phyloP scores from a whole-genome alignment of 2,888 invertebrate genomes.

The Leptinotarsa rubiginosa region DNA sequence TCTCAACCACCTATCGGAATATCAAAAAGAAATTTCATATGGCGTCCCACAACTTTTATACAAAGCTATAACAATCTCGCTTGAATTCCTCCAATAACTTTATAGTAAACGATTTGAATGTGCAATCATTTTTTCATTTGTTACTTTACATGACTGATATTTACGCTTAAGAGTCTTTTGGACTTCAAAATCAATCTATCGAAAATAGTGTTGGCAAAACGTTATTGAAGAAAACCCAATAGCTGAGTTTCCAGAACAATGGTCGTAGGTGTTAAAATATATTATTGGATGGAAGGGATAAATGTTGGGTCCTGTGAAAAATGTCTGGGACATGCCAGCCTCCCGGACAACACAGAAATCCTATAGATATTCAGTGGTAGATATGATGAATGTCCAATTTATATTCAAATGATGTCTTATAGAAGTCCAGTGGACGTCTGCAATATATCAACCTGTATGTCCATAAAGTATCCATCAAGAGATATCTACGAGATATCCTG shows the following conservation, averaged over 20 bases:
- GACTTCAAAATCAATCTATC: slow-evolving; percentile 7
- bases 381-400: too few species aligned
- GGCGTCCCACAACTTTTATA: slow-evolving; percentile 66
- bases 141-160: slow-evolving; percentile 45
- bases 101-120: slow-evolving; percentile 44
- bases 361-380: too few species aligned
- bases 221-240: neutral
- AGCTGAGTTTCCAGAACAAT: neutral
- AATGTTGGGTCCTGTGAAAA: too few species aligned
- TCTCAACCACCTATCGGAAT: slow-evolving; percentile 62
- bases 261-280: neutral
- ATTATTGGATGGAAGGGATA: neutral
- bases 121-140: slow-evolving; percentile 44
- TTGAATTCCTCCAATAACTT: slow-evolving; percentile 41
- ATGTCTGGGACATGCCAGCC: too few species aligned
- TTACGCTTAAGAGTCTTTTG: slow-evolving; percentile 42
- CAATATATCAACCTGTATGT: too few species aligned
- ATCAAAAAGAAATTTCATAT: slow-evolving; percentile 63
- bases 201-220: slow-evolving; percentile 29
- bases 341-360: too few species aligned
- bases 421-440: too few species aligned
- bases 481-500: too few species aligned
- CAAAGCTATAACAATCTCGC: slow-evolving; percentile 53
- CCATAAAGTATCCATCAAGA: too few species aligned
- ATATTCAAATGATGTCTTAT: too few species aligned